Evolutionary conservation across 1,140 invertebrate species (phyloP).

Genomic region (Dolichoris vasculosae): DNA sequence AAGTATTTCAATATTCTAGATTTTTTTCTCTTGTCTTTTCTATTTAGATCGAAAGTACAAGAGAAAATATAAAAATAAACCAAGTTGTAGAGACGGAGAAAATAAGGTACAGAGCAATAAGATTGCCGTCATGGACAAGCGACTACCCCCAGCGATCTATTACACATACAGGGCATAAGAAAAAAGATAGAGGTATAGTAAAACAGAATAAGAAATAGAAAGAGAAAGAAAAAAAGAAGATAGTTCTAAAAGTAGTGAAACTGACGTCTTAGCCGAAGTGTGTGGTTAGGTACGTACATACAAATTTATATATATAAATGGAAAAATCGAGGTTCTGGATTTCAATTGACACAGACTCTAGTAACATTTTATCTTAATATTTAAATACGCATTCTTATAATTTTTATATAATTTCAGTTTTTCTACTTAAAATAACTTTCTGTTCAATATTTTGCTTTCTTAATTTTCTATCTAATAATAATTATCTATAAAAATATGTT

Average conservation of each 20-base stretch:
- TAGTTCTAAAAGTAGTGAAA: slow-evolving; percentile 29
- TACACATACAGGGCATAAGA: slow-evolving; percentile 22
- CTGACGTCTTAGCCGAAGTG: slow-evolving; percentile 44
- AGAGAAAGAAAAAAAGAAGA: slow-evolving; percentile 28
- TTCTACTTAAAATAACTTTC: not conserved
- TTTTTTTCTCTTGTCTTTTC: slow-evolving; percentile 26
- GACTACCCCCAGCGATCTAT: slow-evolving; percentile 48
- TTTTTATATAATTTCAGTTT: not conserved
- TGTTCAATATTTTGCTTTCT: too few species aligned
- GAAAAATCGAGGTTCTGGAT: slow-evolving; percentile 6
- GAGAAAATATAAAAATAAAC: not conserved
- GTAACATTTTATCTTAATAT: slow-evolving; percentile 21
- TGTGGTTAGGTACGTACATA: not conserved
- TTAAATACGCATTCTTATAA: not conserved
- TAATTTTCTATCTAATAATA: too few species aligned
- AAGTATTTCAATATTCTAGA: not conserved
- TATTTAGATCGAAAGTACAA: slow-evolving; percentile 32
- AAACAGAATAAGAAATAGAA: slow-evolving; percentile 1
- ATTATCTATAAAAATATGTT: too few species aligned
- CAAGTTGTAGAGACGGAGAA: not conserved
- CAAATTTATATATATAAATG: slow-evolving; percentile 30
- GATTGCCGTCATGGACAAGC: slow-evolving; percentile 54
- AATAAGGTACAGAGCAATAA: slow-evolving; percentile 49
- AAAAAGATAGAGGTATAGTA: not conserved
- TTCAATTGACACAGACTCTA: not conserved